A percentile compares a stretch with the other conserved stretches of the same genome.
Evolutionary conservation across 2,888 invertebrate species (phyloP).

Genomic region (Xylocampa areola): DNA sequence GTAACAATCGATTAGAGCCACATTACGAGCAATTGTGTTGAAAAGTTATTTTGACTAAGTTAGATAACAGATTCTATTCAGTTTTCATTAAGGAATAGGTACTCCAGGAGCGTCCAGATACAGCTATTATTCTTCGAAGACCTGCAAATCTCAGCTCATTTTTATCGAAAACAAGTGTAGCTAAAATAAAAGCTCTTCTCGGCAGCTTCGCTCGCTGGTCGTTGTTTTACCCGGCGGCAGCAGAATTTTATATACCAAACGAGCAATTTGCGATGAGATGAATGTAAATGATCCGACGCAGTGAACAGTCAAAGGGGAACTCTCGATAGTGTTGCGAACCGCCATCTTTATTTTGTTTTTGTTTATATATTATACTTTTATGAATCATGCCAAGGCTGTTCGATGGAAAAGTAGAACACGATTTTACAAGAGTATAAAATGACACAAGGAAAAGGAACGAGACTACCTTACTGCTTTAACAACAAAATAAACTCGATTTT

Average conservation of each 20-base stretch:
- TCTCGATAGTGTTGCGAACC: constrained; percentile 48
- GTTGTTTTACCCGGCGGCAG: constrained; percentile 44
- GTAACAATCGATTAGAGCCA: too few relatives aligned
- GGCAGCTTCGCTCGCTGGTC: constrained; percentile 25
- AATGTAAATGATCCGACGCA: constrained; percentile 56
- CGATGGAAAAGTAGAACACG: constrained; percentile 39
- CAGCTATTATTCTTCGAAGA: not conserved
- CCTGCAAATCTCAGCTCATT: constrained; percentile 19
- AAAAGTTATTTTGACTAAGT: too few relatives aligned
- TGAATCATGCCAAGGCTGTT: constrained; percentile 29
- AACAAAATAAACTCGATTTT: constrained; percentile 42
- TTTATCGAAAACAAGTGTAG: constrained; percentile 36
- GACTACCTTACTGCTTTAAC: constrained; percentile 42
- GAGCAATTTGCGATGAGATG: constrained; percentile 56
- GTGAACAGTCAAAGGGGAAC: constrained; percentile 50
- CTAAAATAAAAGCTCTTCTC: constrained; percentile 33
- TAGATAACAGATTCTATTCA: too few relatives aligned
- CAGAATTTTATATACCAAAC: constrained; percentile 59
- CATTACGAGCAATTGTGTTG: too few relatives aligned
- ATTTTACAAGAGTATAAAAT: constrained; percentile 47
- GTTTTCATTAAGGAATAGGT: too few relatives aligned
- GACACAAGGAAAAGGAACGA: constrained; percentile 43
- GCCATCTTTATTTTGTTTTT: constrained; percentile 43
- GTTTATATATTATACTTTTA: constrained; percentile 39
- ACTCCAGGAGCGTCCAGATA: too few relatives aligned